Evolutionary conservation across 1,140 invertebrate genomes (phyloP).

Genomic region (Bombus terrestris): DNA sequence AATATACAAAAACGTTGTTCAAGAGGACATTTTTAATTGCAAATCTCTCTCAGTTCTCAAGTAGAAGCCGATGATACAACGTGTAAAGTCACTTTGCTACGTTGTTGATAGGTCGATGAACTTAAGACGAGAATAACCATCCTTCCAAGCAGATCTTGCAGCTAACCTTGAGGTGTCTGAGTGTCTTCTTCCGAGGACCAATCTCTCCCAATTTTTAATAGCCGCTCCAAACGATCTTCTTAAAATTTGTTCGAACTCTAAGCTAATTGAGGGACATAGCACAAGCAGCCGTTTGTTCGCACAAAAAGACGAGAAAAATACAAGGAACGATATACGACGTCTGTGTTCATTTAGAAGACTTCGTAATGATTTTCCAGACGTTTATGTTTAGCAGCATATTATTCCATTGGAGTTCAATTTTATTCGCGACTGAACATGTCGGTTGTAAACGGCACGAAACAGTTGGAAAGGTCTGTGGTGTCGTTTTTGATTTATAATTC

Average conservation of each 20-base stretch:
- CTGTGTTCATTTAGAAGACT: neutral
- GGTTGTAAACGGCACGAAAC: no score
- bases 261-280: neutral
- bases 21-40: neutral
- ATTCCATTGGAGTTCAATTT: no score
- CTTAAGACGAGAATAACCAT: neutral
- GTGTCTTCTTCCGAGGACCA: neutral
- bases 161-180: neutral
- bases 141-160: neutral
- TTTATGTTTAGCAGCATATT: no score
- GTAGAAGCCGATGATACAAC: neutral
- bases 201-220: neutral
- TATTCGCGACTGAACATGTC: no score
- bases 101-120: conserved; percentile 1
- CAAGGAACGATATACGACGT: no score
- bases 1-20: neutral
- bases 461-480: no score
- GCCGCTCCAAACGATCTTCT: neutral
- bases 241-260: neutral
- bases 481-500: no score
- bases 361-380: no score
- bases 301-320: no score
- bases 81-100: neutral
- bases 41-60: neutral
- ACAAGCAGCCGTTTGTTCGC: neutral